These are phyloP conservation scores for Daubentonia madagascariensis DNA, from an alignment of 2,113 vertebrate genomes.

Conservation along the genomic window DNA sequence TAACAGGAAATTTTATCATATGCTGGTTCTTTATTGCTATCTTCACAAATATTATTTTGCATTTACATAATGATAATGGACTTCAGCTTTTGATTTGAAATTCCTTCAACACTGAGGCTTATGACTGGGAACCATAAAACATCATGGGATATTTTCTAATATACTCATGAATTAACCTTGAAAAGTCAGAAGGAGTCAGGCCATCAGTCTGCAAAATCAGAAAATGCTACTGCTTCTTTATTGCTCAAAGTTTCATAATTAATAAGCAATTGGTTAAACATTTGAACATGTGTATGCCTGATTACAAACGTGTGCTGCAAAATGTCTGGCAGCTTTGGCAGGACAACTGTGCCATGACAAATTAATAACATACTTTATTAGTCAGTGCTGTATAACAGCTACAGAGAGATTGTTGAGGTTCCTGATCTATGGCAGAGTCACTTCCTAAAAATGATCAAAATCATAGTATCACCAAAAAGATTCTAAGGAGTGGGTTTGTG, in stretches of 20 bases:
- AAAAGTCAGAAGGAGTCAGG: neutral
- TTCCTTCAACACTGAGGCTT: neutral
- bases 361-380: neutral
- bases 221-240: neutral
- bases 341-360: neutral
- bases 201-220: neutral
- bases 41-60: neutral
- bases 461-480: neutral
- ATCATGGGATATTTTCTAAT: neutral
- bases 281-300: neutral
- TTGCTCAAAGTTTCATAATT: neutral
- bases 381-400: too few species aligned
- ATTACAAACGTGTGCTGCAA: neutral
- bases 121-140: neutral
- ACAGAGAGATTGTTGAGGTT: neutral
- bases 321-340: neutral
- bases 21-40: neutral
- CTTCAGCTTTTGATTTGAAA: neutral
- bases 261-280: neutral
- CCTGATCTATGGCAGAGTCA: neutral
- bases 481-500: neutral
- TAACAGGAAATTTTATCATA: neutral
- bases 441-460: neutral
- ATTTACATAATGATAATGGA: neutral
- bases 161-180: neutral